These are phyloP conservation scores for Centrocercus urophasianus DNA, from an alignment of 2,113 vertebrate genomes.

Conservation along the genomic window DNA sequence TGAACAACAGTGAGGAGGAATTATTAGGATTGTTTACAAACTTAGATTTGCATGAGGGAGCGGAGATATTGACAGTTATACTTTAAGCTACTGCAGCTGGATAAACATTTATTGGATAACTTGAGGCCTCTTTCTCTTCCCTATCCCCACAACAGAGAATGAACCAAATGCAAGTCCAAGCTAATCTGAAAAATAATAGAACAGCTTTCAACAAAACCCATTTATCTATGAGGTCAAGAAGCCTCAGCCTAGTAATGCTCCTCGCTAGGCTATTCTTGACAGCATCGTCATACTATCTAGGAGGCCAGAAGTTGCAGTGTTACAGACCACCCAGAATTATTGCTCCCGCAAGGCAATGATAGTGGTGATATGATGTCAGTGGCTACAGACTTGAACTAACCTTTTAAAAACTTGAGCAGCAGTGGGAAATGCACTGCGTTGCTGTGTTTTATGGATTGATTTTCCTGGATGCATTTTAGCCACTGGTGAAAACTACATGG, in stretches of 20 bases:
- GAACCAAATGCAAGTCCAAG: conserved; percentile 40
- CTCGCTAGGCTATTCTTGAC: conserved; percentile 44
- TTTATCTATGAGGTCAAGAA: conserved; percentile 68
- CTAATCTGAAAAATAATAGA: conserved; percentile 71
- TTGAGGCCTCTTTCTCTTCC: background rate
- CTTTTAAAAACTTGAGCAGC: conserved; percentile 22
- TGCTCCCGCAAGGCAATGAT: conserved; percentile 21
- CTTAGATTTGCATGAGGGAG: conserved; percentile 56
- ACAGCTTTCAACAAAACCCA: conserved; percentile 60
- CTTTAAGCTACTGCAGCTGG: conserved; percentile 59
- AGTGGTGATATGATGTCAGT: conserved; percentile 25
- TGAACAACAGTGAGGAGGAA: background rate
- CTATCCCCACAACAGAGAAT: conserved; percentile 14
- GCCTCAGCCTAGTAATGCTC: conserved; percentile 28
- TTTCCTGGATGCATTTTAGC: background rate
- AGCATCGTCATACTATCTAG: background rate
- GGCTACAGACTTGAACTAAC: conserved; percentile 15
- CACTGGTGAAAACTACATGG: background rate
- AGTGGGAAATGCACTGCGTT: background rate
- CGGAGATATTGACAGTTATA: conserved; percentile 47
- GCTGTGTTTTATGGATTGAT: conserved; percentile 18
- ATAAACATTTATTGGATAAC: conserved; percentile 62
- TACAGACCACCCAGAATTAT: conserved; percentile 63
- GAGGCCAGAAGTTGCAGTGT: background rate
- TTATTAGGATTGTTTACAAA: conserved; percentile 64